phyloP scores from a whole-genome alignment of 2,113 vertebrate species.

The Perccottus glenii region DNA sequence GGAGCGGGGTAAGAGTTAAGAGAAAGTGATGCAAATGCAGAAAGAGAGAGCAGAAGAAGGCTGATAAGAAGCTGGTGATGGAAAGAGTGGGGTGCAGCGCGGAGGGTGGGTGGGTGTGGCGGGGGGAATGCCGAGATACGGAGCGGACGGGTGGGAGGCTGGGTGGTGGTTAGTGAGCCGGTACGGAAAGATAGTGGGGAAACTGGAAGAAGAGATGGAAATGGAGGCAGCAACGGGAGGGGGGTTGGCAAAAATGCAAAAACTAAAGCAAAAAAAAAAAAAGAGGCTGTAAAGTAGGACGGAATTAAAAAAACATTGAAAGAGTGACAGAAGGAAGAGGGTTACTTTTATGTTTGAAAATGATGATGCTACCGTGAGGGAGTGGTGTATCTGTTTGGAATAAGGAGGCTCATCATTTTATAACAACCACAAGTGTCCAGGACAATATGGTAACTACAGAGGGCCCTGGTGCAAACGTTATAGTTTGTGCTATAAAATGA shows the following conservation, averaged over 20 bases:
- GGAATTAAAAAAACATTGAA: conserved; percentile 47
- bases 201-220: conserved; percentile 39
- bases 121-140: conserved; percentile 36
- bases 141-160: conserved; percentile 38
- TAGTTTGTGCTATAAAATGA: too few relatives aligned
- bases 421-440: too few relatives aligned
- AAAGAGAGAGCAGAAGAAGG: conserved; percentile 33
- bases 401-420: too few relatives aligned
- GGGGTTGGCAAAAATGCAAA: conserved; percentile 28
- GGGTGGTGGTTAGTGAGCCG: conserved; percentile 44
- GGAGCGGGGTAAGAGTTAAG: conserved; percentile 59
- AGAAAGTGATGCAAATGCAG: conserved; percentile 67
- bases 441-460: too few relatives aligned
- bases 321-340: conserved; percentile 35
- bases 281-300: conserved; percentile 44
- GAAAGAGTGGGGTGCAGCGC: conserved; percentile 28
- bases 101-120: conserved; percentile 31
- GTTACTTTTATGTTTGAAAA: conserved; percentile 68
- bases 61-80: conserved; percentile 68
- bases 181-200: conserved; percentile 29
- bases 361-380: conserved; percentile 48
- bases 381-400: conserved; percentile 17
- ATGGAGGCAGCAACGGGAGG: conserved; percentile 43
- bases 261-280: conserved; percentile 30
- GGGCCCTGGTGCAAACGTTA: too few relatives aligned